A percentile compares a stretch with the other conserved stretches of the same genome.
Conservation (phyloP, 2,888 invertebrate genomes). For the Dolichomitus sp. region DNA sequence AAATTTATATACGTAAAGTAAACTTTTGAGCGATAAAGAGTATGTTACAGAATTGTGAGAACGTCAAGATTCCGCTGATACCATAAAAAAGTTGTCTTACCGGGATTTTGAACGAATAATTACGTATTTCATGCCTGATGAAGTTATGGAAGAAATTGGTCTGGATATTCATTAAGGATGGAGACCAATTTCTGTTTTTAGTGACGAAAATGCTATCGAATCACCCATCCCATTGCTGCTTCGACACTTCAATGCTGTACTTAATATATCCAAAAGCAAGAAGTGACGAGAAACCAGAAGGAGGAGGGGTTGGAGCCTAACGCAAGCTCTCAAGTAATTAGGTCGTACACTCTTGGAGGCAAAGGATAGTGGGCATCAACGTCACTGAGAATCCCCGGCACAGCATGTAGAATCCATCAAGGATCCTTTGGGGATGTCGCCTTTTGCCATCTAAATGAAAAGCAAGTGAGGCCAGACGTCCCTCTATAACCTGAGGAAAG, state of each 20-base stretch:
- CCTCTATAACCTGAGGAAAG: conserved; percentile 13
- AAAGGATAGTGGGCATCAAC: conserved; percentile 42
- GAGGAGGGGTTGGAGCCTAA: background rate
- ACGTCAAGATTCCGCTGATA: too few species aligned
- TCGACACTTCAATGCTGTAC: background rate
- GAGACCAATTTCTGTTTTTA: background rate
- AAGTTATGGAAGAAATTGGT: background rate
- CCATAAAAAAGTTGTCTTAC: too few species aligned
- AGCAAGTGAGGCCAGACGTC: conserved; percentile 6
- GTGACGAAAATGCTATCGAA: background rate
- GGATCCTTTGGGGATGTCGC: conserved; percentile 18
- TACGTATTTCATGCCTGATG: background rate
- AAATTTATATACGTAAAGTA: too few species aligned
- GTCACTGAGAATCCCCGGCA: conserved; percentile 8
- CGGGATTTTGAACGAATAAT: too few species aligned
- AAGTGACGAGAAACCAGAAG: background rate
- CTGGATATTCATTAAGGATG: background rate
- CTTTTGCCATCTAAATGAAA: conserved; percentile 9
- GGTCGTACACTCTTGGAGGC: conserved; percentile 69
- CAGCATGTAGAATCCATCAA: conserved; percentile 21
- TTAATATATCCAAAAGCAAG: background rate
- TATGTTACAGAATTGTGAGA: too few species aligned
- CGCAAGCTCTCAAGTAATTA: conserved; percentile 77
- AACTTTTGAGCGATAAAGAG: too few species aligned
- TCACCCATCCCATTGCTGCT: background rate